Percentiles rank a stretch among this genome's conserved stretches.
Evolutionary conservation across 2,113 vertebrate genomes (phyloP).

Genomic region (Pholis gunnellus): DNA sequence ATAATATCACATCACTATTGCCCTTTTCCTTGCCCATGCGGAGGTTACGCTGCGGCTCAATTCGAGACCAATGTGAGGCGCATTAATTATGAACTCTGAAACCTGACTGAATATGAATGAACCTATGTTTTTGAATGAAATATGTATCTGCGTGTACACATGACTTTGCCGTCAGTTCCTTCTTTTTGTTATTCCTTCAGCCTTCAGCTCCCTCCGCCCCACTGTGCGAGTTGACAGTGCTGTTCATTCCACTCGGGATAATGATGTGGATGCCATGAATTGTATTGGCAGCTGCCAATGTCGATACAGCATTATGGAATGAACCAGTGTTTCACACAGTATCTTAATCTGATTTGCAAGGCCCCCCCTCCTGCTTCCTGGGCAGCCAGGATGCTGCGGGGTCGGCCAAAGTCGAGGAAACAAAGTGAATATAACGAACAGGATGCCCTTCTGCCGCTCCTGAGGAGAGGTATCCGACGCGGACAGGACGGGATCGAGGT

Average conservation of each 20-base stretch:
- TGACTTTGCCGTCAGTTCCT: constrained; percentile 38
- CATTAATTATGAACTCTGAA: constrained; percentile 30
- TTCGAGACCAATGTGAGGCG: constrained; percentile 1
- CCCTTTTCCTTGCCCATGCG: constrained; percentile 29
- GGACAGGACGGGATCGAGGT: neutral
- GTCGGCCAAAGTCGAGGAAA: constrained; percentile 76
- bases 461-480: neutral
- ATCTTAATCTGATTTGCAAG: constrained; percentile 84
- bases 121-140: constrained; percentile 21
- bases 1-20: constrained; percentile 15
- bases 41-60: constrained; percentile 16
- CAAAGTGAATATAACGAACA: constrained; percentile 69
- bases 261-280: constrained; percentile 83
- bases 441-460: constrained; percentile 60
- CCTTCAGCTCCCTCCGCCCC: constrained; percentile 58
- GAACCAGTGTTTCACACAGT: constrained; percentile 85
- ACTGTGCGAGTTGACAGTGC: constrained; percentile 75
- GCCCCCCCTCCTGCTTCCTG: constrained; percentile 70
- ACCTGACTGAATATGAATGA: neutral
- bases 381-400: constrained; percentile 69
- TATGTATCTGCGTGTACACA: constrained; percentile 41
- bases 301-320: constrained; percentile 82
- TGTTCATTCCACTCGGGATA: constrained; percentile 81
- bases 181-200: constrained; percentile 24
- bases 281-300: constrained; percentile 89